Evolutionary conservation across 1,140 invertebrate genomes (phyloP), one percentile per base, ranked within the genome.

Genomic region (Galleria mellonella): DNA sequence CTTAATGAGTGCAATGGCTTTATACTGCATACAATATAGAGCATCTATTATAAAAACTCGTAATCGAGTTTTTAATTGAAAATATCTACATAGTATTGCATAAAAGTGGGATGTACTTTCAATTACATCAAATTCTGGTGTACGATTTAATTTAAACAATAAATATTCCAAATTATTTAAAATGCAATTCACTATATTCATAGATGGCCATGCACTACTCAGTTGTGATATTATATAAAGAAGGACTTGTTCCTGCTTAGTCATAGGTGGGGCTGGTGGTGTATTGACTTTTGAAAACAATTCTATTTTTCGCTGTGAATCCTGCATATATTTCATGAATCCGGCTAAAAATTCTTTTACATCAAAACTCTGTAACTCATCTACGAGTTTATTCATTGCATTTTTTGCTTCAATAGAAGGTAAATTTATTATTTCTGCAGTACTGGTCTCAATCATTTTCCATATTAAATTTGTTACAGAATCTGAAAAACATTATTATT

Each of bases 21-120:
- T 86, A 42, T 62, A 84, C 17, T 76, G 68, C 10, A 85, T 57
- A 45, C 82, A 87, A 45, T 87, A 87, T 73, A 87, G 77, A 4
- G 82, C 83, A 57, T 86, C 79, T 45, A 86, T 47, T 17, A 86
- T 63, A 42, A 87, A 86, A 0, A 76, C 33, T 28, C 73, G 65
- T 6, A 87, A 54, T 9, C 72, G 69, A 32, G 62, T 72, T 43
- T 71, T 78, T 23, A 67, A 53, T 23, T 65, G 59, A 42, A 73
- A 69, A 39, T 76, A 72, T 51, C 71, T 59, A 43, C 86, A 87
- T 2, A 83, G 29, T 4, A 83, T 38, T 0, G 81, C 74, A 65
- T 86, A 87, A 36, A 87, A 79, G 47, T 75, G 71, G 3, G 86
- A 72, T 50, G 83, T 33, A 43, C 59, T 75, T 51, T 81, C 76